These are phyloP conservation scores for Dipodomys stephensi DNA, from an alignment of 2,113 vertebrate species.

Conservation along the genomic window DNA sequence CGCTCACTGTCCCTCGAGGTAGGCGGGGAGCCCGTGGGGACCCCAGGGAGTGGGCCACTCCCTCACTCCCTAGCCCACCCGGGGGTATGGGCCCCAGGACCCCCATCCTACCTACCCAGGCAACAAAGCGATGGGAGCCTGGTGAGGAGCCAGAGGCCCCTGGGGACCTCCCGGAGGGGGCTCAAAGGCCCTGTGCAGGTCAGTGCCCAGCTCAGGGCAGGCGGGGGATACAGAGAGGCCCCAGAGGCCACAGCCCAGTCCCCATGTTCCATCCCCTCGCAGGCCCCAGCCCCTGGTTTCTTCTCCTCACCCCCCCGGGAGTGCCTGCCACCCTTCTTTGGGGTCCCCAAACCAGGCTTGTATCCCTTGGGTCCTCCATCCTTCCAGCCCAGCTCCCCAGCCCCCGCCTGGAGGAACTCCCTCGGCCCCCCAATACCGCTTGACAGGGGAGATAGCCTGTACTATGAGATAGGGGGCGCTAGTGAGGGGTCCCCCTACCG, in stretches of 20 bases:
- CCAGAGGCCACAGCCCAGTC: constrained; percentile 45
- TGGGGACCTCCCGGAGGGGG: constrained; percentile 71
- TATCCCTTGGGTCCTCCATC: constrained; percentile 69
- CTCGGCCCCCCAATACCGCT: constrained; percentile 61
- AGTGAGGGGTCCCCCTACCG: constrained; percentile 78
- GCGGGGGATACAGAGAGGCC: background rate
- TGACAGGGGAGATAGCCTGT: constrained; percentile 86
- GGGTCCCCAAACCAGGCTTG: constrained; percentile 71
- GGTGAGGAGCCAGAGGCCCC: constrained; percentile 68
- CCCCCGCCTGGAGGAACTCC: constrained; percentile 74
- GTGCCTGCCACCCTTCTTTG: constrained; percentile 64
- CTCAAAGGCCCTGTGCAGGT: constrained; percentile 71
- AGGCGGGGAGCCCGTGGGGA: constrained; percentile 78
- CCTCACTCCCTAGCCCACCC: constrained; percentile 85
- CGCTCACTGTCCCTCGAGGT: constrained; percentile 86
- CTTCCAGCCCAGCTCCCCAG: constrained; percentile 81
- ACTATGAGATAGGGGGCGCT: constrained; percentile 86
- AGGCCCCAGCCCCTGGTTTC: constrained; percentile 58
- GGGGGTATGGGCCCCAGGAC: constrained; percentile 43
- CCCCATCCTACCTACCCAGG: constrained; percentile 74
- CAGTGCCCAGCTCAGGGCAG: constrained; percentile 49
- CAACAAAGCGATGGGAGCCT: constrained; percentile 76
- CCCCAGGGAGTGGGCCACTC: constrained; percentile 70
- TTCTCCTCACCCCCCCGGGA: constrained; percentile 63
- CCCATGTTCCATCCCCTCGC: constrained; percentile 43